A percentile compares a stretch with the other conserved stretches of the same genome.
These are phyloP conservation scores for Chymomyza amoena DNA, from an alignment of 2,888 invertebrate species.

Conservation along the genomic window DNA sequence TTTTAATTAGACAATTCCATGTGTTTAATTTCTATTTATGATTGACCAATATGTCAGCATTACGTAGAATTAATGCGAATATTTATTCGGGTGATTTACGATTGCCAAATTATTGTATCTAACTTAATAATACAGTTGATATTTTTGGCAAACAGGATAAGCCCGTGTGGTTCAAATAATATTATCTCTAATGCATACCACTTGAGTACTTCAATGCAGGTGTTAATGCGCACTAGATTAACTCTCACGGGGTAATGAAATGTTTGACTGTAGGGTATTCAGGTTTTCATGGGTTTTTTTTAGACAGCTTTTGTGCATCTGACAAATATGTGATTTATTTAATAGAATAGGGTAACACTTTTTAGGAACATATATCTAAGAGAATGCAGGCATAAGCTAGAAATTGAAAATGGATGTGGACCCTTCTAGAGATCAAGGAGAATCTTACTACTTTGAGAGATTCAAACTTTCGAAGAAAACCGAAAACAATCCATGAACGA, in stretches of 20 bases:
- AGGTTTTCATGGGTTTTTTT: neutral
- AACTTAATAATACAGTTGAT: neutral
- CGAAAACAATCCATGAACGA: too few species aligned
- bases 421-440: too few species aligned
- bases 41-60: neutral
- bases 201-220: neutral
- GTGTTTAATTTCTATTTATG: neutral
- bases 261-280: neutral
- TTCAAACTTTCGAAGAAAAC: too few species aligned
- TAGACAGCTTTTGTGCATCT: neutral
- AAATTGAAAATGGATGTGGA: too few species aligned
- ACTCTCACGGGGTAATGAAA: neutral
- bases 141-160: neutral
- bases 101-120: neutral
- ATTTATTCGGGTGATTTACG: neutral
- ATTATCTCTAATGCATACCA: neutral
- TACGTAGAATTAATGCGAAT: neutral
- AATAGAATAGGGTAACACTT: too few species aligned
- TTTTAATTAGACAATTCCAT: conserved; percentile 4
- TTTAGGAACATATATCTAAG: too few species aligned
- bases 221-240: neutral
- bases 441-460: too few species aligned
- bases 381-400: too few species aligned
- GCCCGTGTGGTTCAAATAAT: neutral
- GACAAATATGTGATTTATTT: too few species aligned